A percentile compares a stretch with the other conserved stretches of the same genome.
These are phyloP conservation scores for Cuniculus paca DNA, from an alignment of 2,797 vertebrate genomes.

Conservation along the genomic window DNA sequence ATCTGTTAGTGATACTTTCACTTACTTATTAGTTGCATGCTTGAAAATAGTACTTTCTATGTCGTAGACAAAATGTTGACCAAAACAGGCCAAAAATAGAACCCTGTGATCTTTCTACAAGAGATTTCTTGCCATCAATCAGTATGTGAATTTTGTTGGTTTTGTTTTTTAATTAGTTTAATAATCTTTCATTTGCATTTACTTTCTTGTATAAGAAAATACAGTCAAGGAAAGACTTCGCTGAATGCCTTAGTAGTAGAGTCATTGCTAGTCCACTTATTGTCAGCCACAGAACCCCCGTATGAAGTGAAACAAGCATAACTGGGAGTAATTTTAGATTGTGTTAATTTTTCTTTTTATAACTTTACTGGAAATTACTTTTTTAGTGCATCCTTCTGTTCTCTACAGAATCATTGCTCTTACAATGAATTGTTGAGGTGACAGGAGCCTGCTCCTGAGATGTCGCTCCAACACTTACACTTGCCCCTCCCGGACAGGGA, in stretches of 20 bases:
- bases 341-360: slow-evolving; percentile 37
- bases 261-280: neutral
- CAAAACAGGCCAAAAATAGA: neutral
- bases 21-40: neutral
- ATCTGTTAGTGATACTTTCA: neutral
- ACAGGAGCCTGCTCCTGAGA: slow-evolving; percentile 36
- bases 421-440: neutral
- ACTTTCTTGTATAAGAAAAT: neutral
- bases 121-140: neutral
- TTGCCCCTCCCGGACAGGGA: slow-evolving; percentile 25
- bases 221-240: neutral
- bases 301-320: neutral
- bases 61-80: neutral
- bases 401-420: slow-evolving; percentile 23
- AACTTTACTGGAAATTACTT: slow-evolving; percentile 15
- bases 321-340: slow-evolving; percentile 25
- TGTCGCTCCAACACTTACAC: neutral
- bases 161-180: neutral
- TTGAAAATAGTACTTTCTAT: slow-evolving; percentile 31
- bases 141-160: neutral
- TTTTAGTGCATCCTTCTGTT: neutral
- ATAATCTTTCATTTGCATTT: neutral
- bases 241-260: neutral
- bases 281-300: neutral
- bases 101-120: neutral